Base-by-base conservation (phyloP, 2,797 vertebrate species). In the Mormyrus proboscirostris region DNA sequence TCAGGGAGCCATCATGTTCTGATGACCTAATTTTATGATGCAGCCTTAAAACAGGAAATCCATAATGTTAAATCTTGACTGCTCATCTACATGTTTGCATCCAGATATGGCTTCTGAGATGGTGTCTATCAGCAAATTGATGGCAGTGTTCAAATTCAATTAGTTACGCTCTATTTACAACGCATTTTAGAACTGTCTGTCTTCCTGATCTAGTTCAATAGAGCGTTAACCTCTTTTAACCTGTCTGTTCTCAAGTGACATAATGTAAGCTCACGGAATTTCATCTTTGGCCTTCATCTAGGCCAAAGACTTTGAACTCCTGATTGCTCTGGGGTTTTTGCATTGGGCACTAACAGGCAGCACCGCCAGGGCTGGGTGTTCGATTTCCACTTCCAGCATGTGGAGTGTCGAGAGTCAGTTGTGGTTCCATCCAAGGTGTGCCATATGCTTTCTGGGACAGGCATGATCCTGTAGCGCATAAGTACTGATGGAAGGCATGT, bases 41-140 rank as follows among this genome's bases (percentile, higher is more conserved):
- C 38, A n/a, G 38, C 41, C 14, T 82, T 82, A 41, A 82, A 47
- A 19, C 76, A 47, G 38, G 76, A 82, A 82, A 82, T 41, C 38
- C 41, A n/a, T 47, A 44, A 33, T 53, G 29, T 51, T 7, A 51
- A 86, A 86, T n/a, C 84, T 29, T 33, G 44, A 86, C 47, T 50
- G 41, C 22, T 50, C 49, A 10, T 25, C 50, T 53, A 51, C 25
- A 14, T 53, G 51, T 53, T 7, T 51, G 38, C 49, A 55, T 29
- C n/a, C 47, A 86, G 22, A 29, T 82, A 44, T n/a, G 76, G 41
- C 41, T 82, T 41, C 65, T 73, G 12, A 73, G 65, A 73, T 38
- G 65, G 65, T 38, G 29, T 38, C 65, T 73, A 38, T 86, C 84
- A 51, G 84, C 84, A 86, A 22, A 86, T 51, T 86, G n/a, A 86